Percentiles rank a stretch among this genome's conserved stretches.
Conservation (phyloP, 53 echinoderm and acorn worm species). For the Astropecten irregularis region DNA sequence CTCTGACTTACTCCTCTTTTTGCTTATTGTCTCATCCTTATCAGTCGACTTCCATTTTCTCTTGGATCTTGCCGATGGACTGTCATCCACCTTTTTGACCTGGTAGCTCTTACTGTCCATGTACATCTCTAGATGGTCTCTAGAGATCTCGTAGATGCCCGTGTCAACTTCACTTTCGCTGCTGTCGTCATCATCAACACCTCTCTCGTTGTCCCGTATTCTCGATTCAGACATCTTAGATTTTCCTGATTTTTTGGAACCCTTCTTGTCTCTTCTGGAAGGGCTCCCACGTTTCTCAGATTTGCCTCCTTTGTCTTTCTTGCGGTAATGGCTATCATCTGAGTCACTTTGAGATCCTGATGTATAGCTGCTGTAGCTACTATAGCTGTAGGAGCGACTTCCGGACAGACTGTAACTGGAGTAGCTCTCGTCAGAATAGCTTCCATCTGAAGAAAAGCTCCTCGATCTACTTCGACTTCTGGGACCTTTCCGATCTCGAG, state of each 20-base stretch:
- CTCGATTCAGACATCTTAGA: not conserved
- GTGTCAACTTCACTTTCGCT: constrained; percentile 52
- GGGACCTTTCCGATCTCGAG: not conserved
- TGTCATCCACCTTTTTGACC: not conserved
- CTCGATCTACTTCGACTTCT: constrained; percentile 16
- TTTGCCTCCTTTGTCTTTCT: not conserved
- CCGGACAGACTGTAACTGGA: constrained; percentile 48
- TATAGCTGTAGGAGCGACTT: constrained; percentile 46
- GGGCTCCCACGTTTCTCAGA: not conserved
- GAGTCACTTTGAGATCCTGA: constrained; percentile 28
- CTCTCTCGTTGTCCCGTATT: not conserved
- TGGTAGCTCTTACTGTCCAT: constrained; percentile 52
- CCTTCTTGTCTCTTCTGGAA: not conserved
- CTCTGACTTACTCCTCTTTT: not conserved
- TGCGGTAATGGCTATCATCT: constrained; percentile 6
- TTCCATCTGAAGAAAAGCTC: constrained; percentile 24
- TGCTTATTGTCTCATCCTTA: not conserved
- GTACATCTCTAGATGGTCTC: constrained; percentile 48
- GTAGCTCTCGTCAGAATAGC: constrained; percentile 17
- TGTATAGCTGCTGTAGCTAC: constrained; percentile 17
- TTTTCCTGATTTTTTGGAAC: not conserved
- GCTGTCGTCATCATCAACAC: not conserved
- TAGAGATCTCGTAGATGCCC: constrained; percentile 50
- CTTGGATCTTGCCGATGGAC: not conserved
- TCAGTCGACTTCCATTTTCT: constrained; percentile 1